Evolutionary conservation across 2,797 vertebrate genomes (phyloP), one percentile per base, ranked within the genome.

Genomic region (Darevskia mixta): DNA sequence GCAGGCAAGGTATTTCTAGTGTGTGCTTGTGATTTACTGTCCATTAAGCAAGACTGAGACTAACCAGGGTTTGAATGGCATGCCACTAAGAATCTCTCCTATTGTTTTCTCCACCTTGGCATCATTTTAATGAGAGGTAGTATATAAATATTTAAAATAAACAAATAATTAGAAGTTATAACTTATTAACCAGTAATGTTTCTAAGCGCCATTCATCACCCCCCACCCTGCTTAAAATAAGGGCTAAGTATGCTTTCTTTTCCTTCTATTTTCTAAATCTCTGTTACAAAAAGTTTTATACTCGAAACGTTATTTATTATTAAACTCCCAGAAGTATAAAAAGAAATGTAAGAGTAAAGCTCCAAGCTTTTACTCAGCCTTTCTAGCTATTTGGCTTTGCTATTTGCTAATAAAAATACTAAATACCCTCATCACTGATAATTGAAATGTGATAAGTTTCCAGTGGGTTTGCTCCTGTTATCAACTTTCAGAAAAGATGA

Each of bases 1-100:
- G 88, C 58, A 92, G 89, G 92, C 91, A 94, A 94, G 92, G 81
- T 91, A 93, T 91, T 92, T 93, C 82, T 92, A 23, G 67, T 89
- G 82, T 88, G 88, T 92, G 86, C 81, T 92, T 25, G 72, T 90
- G 85, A 90, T 89, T 92, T 86, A 90, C 87, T 45, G 17, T 49
- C 32, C 38, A 4, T 67, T 67, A 69, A 7, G 64, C 69, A 80
- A 87, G 13, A n/a, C n/a, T 85, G 86, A 38, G 27, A 8, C 80
- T 83, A 64, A 43, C 71, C 88, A 78, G 3, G 0, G 5, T 43
- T 88, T 77, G 72, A 35, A 69, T 71, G 8, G 9, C 23, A 69
- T 10, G 18, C 2, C 38, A 2, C 4, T 45, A 27, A 1, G 80
- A 85, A 83, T 84, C 64, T 38, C 4, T 38, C 20, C 79, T 64